phyloP scores from a whole-genome alignment of 2,113 vertebrate species.

The Xiphophorus couchianus region DNA sequence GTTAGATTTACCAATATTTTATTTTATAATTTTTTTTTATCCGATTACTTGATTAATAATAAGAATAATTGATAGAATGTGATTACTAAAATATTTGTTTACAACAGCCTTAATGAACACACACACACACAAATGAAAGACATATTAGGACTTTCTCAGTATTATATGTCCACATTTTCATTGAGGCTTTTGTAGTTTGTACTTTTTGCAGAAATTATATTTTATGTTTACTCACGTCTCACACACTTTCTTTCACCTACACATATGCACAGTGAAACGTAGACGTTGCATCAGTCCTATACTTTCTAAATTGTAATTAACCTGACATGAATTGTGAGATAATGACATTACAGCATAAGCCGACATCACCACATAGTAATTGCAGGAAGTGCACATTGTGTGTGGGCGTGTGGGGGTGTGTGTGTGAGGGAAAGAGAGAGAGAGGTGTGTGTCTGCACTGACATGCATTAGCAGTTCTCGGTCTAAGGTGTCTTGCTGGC shows the following conservation, averaged over 20 bases:
- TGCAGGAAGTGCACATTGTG: conserved; percentile 29
- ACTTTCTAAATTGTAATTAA: conserved; percentile 53
- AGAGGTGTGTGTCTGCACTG: conserved; percentile 14
- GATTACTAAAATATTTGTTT: no score
- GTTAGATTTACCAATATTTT: no score
- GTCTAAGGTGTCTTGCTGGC: conserved; percentile 21
- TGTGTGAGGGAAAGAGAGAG: background rate
- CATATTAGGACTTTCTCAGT: background rate
- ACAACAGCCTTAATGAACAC: background rate
- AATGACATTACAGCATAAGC: conserved; percentile 52
- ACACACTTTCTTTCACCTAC: no score
- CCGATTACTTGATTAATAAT: no score
- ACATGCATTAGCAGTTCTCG: conserved; percentile 13
- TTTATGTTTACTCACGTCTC: background rate
- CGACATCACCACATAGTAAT: conserved; percentile 61
- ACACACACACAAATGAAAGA: background rate
- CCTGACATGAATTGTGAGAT: conserved; percentile 60
- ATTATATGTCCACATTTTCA: conserved; percentile 14
- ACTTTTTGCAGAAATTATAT: conserved; percentile 31
- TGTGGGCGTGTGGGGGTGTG: background rate
- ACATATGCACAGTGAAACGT: conserved; percentile 1
- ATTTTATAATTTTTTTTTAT: no score
- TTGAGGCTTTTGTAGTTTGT: background rate
- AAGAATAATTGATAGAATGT: no score
- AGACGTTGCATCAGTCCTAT: conserved; percentile 10